Evolutionary conservation across 2,113 vertebrate genomes (phyloP).

Genomic region (Paramormyrops kingsleyae): DNA sequence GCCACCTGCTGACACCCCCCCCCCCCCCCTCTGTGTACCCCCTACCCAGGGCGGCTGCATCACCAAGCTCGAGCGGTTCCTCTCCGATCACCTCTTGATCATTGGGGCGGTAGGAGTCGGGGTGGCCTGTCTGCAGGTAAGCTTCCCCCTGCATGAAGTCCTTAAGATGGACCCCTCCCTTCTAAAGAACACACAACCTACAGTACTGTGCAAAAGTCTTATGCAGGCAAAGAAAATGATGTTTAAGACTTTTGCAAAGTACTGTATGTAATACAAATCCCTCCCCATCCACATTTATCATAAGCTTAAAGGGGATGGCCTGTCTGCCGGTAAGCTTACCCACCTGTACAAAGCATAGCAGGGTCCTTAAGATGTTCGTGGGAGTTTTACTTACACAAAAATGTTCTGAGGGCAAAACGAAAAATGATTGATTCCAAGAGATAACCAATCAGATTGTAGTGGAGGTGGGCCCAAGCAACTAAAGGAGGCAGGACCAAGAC

Average conservation of each 20-base stretch:
- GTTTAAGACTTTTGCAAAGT: too few relatives aligned
- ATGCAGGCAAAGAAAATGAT: too few relatives aligned
- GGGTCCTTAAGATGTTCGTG: too few relatives aligned
- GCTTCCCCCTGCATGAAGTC: constrained; percentile 22
- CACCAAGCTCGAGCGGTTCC: constrained; percentile 70
- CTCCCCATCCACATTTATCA: too few relatives aligned
- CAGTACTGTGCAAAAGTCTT: too few relatives aligned
- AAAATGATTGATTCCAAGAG: too few relatives aligned
- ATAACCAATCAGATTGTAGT: too few relatives aligned
- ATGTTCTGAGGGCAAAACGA: too few relatives aligned
- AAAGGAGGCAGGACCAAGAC: too few relatives aligned
- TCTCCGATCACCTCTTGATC: constrained; percentile 70
- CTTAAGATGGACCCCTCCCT: neutral
- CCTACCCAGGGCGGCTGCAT: constrained; percentile 71
- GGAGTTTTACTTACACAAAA: too few relatives aligned
- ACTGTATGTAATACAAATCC: too few relatives aligned
- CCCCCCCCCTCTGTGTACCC: neutral
- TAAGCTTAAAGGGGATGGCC: neutral
- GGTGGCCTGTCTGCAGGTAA: constrained; percentile 71
- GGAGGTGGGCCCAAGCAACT: too few relatives aligned
- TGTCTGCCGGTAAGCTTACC: constrained; percentile 58
- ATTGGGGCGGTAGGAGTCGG: constrained; percentile 76
- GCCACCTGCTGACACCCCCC: neutral
- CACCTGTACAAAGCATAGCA: neutral
- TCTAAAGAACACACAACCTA: neutral